Base-by-base conservation (phyloP, 2,113 vertebrate species). In the Dunckerocampus dactyliophorus region DNA sequence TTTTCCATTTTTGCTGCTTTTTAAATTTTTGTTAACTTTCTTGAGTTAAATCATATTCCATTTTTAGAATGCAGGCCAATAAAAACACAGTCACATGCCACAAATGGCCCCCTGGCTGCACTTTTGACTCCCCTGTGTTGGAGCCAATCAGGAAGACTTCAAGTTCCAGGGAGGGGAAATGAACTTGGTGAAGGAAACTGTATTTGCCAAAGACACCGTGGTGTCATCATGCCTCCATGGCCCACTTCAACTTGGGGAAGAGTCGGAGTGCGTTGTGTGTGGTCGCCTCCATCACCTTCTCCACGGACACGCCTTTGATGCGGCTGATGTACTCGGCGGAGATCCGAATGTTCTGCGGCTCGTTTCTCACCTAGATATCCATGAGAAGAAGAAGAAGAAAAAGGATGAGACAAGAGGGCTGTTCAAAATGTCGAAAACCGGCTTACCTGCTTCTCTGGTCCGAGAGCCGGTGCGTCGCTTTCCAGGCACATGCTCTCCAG, bases 381-480 rank as follows among this genome's bases (percentile, higher is more conserved):
- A 74, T 24, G 61, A 28, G 13, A 12, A n/a, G 15, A 1, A 21
- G 47, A 10, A 2, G 48, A 8, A 50, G 10, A 13, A 49, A 20
- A n/a, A 3, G 10, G 1, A 37, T n/a, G n/a, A 1, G 39, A 14
- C 21, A 20, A 12, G 13, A 6, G 28, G 7, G 15, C 20, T 15
- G 5, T 15, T 14, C 20, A 19, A 3, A 54, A 28, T 37, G 13
- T 12, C 3, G 12, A 49, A 63, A 60, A 17, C 4, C 31, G 37
- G 6, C 11, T 6, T 76, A 99, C 97, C 94, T 94, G 94, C 69
- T 96, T 98, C 80, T 94, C 93, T 75, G 95, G 95, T 12, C 96
- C 97, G 7, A 98, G 87, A 2, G 92, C 95, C 62, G 96, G 97
- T 19, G 95, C 93, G 67, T 99, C 96, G 0, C 95, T 98, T 89